Base-by-base conservation (phyloP, 2,113 vertebrate genomes). In the Zosterops hypoxanthus region DNA sequence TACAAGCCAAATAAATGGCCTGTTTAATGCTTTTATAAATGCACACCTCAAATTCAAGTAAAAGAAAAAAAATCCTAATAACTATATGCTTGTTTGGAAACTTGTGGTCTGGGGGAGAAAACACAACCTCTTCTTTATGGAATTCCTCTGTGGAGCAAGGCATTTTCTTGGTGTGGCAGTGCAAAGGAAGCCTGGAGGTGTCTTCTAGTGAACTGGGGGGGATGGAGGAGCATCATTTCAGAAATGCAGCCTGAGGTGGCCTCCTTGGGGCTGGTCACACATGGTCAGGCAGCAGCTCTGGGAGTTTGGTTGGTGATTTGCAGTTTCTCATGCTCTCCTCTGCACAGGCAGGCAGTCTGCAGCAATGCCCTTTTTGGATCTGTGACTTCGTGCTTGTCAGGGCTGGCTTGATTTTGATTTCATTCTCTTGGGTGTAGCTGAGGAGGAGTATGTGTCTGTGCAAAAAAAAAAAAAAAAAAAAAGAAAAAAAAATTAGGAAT, bases 21-120 rank as follows among this genome's bases (percentile, higher is more conserved):
- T 83, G 44, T 25, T 90, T 81, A 92, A 78, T 84, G 68, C 36
- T 86, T 86, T 94, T 93, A 56, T 79, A 90, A 95, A 88, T 20
- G 28, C 49, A 50, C 25, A 64, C 61, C 65, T 92, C 65, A 75
- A 66, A 70, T 80, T 50, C n/a, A 53, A 68, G 22, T 39, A 39
- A 39, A 39, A 1, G 0, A 7, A 50, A 57, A 36, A 5, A 9
- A 4, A 12, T 14, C 33, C 19, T 24, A 22, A 7, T 82, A 88
- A 44, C 14, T 21, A 3, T 18, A 25, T 25, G 14, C 29, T 52
- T 78, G 29, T 68, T 90, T 70, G 75, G 76, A 83, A 90, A 50
- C 41, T 41, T 0, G 0, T 14, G 34, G 12, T 69, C 24, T 64
- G 8, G 11, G 17, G 13, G 14, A 16, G 26, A 9, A 70, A 90